Evolutionary conservation across 2,888 invertebrate genomes (phyloP).

Genomic region (Heliconius sara): DNA sequence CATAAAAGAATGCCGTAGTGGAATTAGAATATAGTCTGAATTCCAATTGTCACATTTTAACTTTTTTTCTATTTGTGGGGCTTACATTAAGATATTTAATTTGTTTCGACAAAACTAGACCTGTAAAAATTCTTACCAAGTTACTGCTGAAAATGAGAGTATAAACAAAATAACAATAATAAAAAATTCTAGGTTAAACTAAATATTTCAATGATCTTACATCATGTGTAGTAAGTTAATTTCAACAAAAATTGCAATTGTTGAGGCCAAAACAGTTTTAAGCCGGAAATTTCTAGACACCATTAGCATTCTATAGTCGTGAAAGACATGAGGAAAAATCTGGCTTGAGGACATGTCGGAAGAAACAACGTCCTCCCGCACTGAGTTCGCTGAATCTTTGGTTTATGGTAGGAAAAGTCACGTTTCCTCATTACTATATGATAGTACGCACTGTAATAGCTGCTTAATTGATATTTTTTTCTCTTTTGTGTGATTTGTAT

Average conservation of each 20-base stretch:
- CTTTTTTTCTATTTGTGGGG: too few species aligned
- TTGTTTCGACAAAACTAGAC: background rate
- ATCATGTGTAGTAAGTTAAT: background rate
- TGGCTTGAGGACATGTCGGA: slow-evolving; percentile 51
- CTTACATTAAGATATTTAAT: too few species aligned
- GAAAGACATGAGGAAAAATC: slow-evolving; percentile 71
- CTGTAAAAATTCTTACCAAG: background rate
- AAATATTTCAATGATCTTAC: background rate
- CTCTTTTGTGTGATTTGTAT: background rate
- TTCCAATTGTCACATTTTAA: too few species aligned
- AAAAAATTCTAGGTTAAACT: background rate
- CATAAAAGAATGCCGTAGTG: too few species aligned
- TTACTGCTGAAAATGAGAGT: too few species aligned
- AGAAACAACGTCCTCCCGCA: slow-evolving; percentile 56
- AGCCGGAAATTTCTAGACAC: slow-evolving; percentile 52
- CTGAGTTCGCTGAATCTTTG: slow-evolving; percentile 58
- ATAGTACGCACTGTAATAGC: slow-evolving; percentile 17
- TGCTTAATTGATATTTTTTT: slow-evolving; percentile 4
- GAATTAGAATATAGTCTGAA: too few species aligned
- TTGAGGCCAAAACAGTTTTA: slow-evolving; percentile 33
- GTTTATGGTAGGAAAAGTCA: slow-evolving; percentile 53
- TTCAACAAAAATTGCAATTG: slow-evolving; percentile 12
- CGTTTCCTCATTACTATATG: slow-evolving; percentile 55
- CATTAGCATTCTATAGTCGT: slow-evolving; percentile 56
- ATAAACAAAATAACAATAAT: background rate